phyloP scores from a whole-genome alignment of 2,888 invertebrate species.

The Diaprepes abbreviatus region DNA sequence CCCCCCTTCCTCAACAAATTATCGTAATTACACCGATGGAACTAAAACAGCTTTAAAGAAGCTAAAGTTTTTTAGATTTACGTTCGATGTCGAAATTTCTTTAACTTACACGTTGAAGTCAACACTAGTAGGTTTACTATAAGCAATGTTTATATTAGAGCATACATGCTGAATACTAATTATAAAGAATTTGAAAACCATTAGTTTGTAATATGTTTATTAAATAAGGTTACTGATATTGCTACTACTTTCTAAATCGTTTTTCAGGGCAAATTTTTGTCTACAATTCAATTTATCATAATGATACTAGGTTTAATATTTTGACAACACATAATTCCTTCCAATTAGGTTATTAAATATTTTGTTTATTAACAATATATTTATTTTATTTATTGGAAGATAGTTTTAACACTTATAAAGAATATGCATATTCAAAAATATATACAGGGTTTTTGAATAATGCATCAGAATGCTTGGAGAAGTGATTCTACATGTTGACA shows the following conservation, averaged over 20 bases:
- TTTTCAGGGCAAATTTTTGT: conserved; percentile 37
- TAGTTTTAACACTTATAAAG: too few relatives aligned
- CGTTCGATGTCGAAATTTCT: conserved; percentile 1
- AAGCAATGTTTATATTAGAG: conserved; percentile 13
- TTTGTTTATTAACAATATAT: too few relatives aligned
- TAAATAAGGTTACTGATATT: conserved; percentile 47
- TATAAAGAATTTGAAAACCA: conserved; percentile 32
- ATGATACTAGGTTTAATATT: conserved; percentile 15
- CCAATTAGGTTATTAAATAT: conserved; percentile 6
- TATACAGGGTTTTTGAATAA: too few relatives aligned
- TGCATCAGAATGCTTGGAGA: too few relatives aligned
- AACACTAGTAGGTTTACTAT: background rate
- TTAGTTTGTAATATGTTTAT: conserved; percentile 23
- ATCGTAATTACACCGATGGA: too few relatives aligned
- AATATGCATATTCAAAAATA: too few relatives aligned
- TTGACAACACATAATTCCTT: conserved; percentile 8
- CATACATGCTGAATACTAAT: conserved; percentile 42
- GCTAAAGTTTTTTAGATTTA: too few relatives aligned
- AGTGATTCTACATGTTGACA: too few relatives aligned
- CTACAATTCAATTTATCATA: conserved; percentile 8
- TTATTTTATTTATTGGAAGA: too few relatives aligned
- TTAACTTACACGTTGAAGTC: background rate
- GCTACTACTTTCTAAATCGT: conserved; percentile 39
- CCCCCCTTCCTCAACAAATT: too few relatives aligned
- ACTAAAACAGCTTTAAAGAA: too few relatives aligned